These are phyloP conservation scores for Leptinotarsa lineolata DNA, from an alignment of 1,140 invertebrate genomes.

Conservation along the genomic window DNA sequence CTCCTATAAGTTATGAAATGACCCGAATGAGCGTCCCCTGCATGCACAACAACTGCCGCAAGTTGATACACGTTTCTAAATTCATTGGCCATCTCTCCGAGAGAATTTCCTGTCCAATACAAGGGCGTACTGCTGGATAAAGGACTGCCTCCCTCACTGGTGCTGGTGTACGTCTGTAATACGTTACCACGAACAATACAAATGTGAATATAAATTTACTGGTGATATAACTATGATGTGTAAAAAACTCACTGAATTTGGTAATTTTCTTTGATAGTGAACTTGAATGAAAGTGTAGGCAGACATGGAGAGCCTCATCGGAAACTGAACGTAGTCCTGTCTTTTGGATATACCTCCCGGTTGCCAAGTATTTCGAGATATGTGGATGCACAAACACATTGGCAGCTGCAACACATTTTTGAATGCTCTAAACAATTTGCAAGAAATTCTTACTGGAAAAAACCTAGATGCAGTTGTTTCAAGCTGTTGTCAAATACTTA, in stretches of 20 bases:
- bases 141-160: constrained; percentile 54
- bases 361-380: constrained; percentile 83
- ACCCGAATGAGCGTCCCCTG: constrained; percentile 81
- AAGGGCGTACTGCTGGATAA: constrained; percentile 52
- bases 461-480: too few species aligned
- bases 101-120: constrained; percentile 46
- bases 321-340: constrained; percentile 83
- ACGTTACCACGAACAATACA: too few species aligned
- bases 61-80: constrained; percentile 69
- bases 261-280: constrained; percentile 51
- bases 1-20: constrained; percentile 92
- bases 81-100: constrained; percentile 50
- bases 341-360: constrained; percentile 79
- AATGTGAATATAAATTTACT: too few species aligned
- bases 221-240: not conserved
- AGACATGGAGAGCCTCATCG: constrained; percentile 79
- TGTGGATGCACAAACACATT: constrained; percentile 82
- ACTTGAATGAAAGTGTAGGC: constrained; percentile 73
- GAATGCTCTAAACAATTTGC: too few species aligned
- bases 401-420: constrained; percentile 65
- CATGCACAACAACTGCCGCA: constrained; percentile 85
- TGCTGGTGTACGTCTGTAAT: constrained; percentile 51
- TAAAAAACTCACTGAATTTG: constrained; percentile 43
- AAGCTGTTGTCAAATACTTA: too few species aligned
- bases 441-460: too few species aligned